phyloP scores from a whole-genome alignment of 2,888 invertebrate genomes.

The Timandra comae region DNA sequence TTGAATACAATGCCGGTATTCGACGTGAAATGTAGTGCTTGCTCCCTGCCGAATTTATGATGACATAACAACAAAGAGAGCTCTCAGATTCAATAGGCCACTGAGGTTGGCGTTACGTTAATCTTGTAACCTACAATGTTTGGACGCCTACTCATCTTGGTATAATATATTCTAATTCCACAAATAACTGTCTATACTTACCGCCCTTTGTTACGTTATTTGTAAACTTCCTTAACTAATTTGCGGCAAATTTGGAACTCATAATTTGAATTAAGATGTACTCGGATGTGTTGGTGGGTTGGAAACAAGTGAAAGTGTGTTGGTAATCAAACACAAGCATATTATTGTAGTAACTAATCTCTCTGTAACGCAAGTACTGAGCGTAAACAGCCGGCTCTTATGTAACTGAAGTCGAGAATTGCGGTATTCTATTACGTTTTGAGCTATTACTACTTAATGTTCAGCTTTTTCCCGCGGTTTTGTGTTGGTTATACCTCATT shows the following conservation, averaged over 20 bases:
- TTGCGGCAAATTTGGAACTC: too few species aligned
- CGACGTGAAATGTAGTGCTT: slow-evolving; percentile 38
- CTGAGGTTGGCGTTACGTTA: slow-evolving; percentile 1
- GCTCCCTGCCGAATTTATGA: slow-evolving; percentile 40
- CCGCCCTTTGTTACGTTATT: too few species aligned
- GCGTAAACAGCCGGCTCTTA: slow-evolving; percentile 15
- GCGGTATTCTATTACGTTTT: slow-evolving; percentile 23
- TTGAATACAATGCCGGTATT: slow-evolving; percentile 21
- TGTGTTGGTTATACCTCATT: slow-evolving; percentile 5
- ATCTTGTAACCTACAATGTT: not conserved
- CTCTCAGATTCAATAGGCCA: slow-evolving; percentile 27
- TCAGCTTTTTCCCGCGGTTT: not conserved
- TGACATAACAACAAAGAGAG: slow-evolving; percentile 38
- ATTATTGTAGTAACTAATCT: slow-evolving; percentile 27
- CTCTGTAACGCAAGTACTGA: slow-evolving; percentile 24
- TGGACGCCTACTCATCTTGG: too few species aligned
- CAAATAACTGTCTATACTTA: too few species aligned
- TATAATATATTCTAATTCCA: too few species aligned
- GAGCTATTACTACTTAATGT: not conserved
- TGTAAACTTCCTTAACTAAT: too few species aligned
- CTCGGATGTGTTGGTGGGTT: not conserved
- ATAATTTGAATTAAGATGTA: too few species aligned
- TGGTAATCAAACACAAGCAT: slow-evolving; percentile 19
- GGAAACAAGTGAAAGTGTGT: slow-evolving; percentile 18
- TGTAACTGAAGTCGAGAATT: slow-evolving; percentile 17